Evolutionary conservation across 1,140 invertebrate genomes (phyloP).

Genomic region (Pogonomyrmex californicus): DNA sequence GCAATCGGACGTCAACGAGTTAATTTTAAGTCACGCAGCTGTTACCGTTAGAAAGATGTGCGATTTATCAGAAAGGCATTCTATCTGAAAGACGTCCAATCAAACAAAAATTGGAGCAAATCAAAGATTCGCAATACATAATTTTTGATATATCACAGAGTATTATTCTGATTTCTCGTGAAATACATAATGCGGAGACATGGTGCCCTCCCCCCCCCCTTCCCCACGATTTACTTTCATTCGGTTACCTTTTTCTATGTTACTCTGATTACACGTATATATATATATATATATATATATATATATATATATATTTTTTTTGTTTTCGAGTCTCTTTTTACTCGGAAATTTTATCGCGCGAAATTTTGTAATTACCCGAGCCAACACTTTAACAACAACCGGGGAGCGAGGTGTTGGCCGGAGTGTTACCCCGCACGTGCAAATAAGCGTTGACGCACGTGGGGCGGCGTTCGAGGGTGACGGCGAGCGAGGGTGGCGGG

Average conservation of each 20-base stretch:
- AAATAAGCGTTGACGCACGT: constrained; percentile 40
- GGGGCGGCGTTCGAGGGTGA: neutral
- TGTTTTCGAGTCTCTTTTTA: neutral
- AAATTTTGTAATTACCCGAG: constrained; percentile 19
- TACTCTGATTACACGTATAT: neutral
- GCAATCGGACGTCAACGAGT: neutral
- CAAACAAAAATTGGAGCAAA: neutral
- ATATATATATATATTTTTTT: no score
- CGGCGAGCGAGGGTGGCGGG: neutral
- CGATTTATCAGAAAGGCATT: neutral
- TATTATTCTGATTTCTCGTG: neutral
- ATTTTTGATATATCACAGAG: neutral
- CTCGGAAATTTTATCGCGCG: neutral
- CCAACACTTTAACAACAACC: neutral
- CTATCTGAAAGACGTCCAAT: neutral
- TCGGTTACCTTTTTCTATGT: neutral
- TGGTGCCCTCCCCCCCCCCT: neutral
- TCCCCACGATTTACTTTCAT: neutral
- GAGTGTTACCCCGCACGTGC: neutral
- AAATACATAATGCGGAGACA: neutral
- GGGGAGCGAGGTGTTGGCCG: neutral
- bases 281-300: neutral
- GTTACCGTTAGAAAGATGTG: neutral
- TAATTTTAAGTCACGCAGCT: neutral
- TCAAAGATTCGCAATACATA: neutral